phyloP scores from a whole-genome alignment of 2,113 vertebrate species.

The Mustela lutreola region DNA sequence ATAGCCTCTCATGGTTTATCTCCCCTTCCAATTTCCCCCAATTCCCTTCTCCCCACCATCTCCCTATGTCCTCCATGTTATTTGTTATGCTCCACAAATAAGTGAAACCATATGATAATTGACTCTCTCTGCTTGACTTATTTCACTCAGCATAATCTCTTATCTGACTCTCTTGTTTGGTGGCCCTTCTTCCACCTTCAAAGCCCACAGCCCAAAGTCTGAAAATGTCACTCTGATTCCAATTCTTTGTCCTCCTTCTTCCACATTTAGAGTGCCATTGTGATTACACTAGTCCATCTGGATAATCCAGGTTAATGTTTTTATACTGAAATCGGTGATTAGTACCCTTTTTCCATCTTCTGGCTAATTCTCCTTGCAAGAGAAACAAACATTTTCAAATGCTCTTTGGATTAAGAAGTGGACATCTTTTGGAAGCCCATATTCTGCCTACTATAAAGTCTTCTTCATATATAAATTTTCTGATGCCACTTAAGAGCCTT shows the following conservation, averaged over 20 bases:
- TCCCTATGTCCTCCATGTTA: too few species aligned
- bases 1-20: too few species aligned
- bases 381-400: neutral
- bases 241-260: neutral
- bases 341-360: neutral
- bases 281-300: neutral
- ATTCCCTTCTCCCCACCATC: too few species aligned
- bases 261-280: neutral
- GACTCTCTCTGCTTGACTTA: too few species aligned
- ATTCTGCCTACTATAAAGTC: neutral
- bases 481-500: neutral
- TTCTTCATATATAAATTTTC: neutral
- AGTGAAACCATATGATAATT: too few species aligned
- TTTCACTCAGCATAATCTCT: too few species aligned
- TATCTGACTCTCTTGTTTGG: neutral
- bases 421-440: neutral
- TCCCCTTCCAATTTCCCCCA: too few species aligned
- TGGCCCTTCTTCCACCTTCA: neutral
- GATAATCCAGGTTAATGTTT: neutral
- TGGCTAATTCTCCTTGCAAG: neutral
- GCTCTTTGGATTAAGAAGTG: neutral
- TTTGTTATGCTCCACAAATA: too few species aligned
- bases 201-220: neutral
- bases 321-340: neutral
- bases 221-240: neutral